Base-by-base conservation (phyloP, 2,797 vertebrate species). In the Gila robusta region DNA sequence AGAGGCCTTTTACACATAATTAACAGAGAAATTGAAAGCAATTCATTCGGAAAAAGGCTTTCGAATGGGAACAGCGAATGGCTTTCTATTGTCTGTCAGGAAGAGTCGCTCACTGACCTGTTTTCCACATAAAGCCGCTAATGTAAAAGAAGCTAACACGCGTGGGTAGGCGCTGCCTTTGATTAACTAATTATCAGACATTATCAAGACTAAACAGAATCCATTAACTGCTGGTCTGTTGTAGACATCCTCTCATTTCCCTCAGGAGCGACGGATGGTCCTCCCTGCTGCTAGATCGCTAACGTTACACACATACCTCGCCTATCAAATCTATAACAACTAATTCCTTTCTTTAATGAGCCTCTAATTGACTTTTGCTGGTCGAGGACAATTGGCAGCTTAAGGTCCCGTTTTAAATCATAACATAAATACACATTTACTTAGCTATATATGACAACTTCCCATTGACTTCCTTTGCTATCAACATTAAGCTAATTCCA, bases 181-280 rank as follows among this genome's bases (percentile, higher is more conserved):
- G 94, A 96, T 95, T 95, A 95, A 95, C 94, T 93, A 95, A 96
- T 96, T 96, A 96, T 92, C 86, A 91, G 93, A 94, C 94, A 95
- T 96, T 95, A 96, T 95, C 94, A 93, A 93, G 94, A 91, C 94
- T 94, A 94, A 96, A 95, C 94, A 95, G 93, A 95, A 95, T 92
- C 93, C 94, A 95, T 96, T 96, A 96, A 91, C 84, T 88, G 81
- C 89, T 90, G 93, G 92, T 89, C 93, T 93, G 87, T 87, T 83
- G 87, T 90, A 91, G 89, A 90, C 87, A 87, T 82, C 80, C 44
- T 7, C 86, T 92, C 93, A 95, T 95, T 94, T 96, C 95, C 95
- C 95, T 28, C 74, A 0, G 89, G 95, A 93, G 49, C 0, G 0
- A 39, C 19, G 56, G 28, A 52, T 37, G 59, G 44, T 78, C 84